phyloP scores from a whole-genome alignment of 2,888 invertebrate species.

The Piscicola geometra region DNA sequence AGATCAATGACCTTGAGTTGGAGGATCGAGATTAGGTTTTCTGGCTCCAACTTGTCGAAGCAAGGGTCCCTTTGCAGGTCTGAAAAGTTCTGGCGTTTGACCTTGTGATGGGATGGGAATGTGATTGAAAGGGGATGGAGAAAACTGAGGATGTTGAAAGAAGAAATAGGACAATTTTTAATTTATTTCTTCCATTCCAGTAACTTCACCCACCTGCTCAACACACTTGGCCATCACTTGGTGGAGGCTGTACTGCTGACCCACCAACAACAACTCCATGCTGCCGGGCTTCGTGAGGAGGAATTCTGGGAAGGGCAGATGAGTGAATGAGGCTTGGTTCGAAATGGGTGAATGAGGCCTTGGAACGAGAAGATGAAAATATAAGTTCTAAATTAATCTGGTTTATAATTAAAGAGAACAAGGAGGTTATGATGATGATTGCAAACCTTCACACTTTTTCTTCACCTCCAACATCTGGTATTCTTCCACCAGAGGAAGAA shows the following conservation, averaged over 20 bases:
- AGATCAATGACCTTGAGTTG: constrained; percentile 42
- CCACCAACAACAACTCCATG: constrained; percentile 50
- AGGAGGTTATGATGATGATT: not conserved
- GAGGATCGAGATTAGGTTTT: constrained; percentile 47
- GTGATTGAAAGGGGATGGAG: too few relatives aligned
- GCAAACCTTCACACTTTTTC: constrained; percentile 51
- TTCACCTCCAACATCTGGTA: constrained; percentile 55
- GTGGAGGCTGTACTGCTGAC: constrained; percentile 47
- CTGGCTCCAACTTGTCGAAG: constrained; percentile 45
- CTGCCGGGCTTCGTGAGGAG: constrained; percentile 47
- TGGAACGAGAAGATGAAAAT: not conserved
- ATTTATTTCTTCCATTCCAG: not conserved
- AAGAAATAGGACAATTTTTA: not conserved
- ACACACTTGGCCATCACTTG: constrained; percentile 45
- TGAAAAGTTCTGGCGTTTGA: constrained; percentile 43
- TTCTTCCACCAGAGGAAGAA: constrained; percentile 55
- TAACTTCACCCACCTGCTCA: constrained; percentile 45
- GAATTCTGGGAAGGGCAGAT: constrained; percentile 43
- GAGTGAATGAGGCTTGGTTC: not conserved
- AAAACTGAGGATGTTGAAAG: not conserved
- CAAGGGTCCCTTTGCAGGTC: constrained; percentile 47
- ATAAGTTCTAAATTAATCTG: not conserved
- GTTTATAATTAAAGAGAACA: not conserved
- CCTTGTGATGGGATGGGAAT: constrained; percentile 1
- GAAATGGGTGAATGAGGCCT: not conserved